Evolutionary conservation across 2,888 invertebrate genomes (phyloP).

Genomic region (Nomada ferruginata): DNA sequence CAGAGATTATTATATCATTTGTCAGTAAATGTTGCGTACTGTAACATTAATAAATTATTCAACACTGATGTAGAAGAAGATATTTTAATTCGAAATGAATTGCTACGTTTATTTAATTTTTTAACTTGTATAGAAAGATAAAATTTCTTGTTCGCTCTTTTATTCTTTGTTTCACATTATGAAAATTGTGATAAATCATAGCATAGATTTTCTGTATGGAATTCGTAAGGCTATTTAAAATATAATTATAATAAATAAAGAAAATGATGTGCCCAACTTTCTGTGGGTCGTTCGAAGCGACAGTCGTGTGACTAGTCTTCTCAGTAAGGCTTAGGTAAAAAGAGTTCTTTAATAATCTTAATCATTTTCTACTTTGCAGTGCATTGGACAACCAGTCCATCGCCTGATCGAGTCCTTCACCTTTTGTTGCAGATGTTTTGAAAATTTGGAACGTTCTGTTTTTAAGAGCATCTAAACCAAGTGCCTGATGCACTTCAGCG

Average conservation of each 20-base stretch:
- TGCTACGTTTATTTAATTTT: slow-evolving; percentile 45
- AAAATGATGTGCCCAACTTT: slow-evolving; percentile 47
- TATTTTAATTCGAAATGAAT: slow-evolving; percentile 35
- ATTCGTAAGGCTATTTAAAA: slow-evolving; percentile 67
- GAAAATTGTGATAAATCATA: slow-evolving; percentile 55
- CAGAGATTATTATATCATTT: background rate
- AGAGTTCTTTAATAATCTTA: slow-evolving; percentile 61
- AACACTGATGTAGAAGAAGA: slow-evolving; percentile 29
- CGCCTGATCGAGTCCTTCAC: slow-evolving; percentile 98
- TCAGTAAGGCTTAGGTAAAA: slow-evolving; percentile 73
- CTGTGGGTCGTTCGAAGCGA: slow-evolving; percentile 66
- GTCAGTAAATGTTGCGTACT: slow-evolving; percentile 29
- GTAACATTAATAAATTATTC: slow-evolving; percentile 21
- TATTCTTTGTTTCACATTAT: slow-evolving; percentile 56
- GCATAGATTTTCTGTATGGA: slow-evolving; percentile 44
- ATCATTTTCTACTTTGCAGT: slow-evolving; percentile 93
- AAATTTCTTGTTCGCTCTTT: slow-evolving; percentile 48
- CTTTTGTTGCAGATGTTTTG: slow-evolving; percentile 99
- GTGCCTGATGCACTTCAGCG: slow-evolving; percentile 97
- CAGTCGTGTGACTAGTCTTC: slow-evolving; percentile 78
- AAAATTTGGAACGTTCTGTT: slow-evolving; percentile 99
- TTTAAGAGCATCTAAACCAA: slow-evolving; percentile 97
- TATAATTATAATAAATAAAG: slow-evolving; percentile 72
- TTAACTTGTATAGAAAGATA: slow-evolving; percentile 59
- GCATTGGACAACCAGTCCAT: slow-evolving; percentile 99